These are phyloP conservation scores for Acrobasis consociella DNA, from an alignment of 2,888 invertebrate genomes.

Conservation along the genomic window DNA sequence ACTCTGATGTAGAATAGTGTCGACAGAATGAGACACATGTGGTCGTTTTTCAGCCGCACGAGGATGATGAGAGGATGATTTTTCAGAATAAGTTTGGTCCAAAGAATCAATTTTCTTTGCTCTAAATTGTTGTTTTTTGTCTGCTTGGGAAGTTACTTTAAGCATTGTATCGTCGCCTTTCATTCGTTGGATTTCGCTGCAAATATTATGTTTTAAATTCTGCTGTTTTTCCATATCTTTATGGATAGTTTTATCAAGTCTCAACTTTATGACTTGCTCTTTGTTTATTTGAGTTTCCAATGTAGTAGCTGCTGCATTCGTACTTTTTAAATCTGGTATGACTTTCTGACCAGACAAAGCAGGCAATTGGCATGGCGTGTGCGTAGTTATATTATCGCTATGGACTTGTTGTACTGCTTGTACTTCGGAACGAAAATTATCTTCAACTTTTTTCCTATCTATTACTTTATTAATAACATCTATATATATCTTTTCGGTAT, in stretches of 20 bases:
- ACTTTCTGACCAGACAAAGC: no score
- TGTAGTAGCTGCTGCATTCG: not conserved
- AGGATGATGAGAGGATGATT: not conserved
- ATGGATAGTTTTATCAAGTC: not conserved
- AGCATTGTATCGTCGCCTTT: no score
- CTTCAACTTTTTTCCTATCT: no score
- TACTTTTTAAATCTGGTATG: not conserved
- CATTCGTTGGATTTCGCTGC: not conserved
- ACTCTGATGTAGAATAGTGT: not conserved
- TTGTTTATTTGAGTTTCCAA: not conserved
- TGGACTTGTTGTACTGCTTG: no score
- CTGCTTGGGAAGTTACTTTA: not conserved
- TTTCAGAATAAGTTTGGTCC: not conserved
- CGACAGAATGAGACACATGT: not conserved
- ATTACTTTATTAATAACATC: no score
- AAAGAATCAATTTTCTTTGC: not conserved
- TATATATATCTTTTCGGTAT: no score
- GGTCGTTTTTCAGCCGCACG: not conserved
- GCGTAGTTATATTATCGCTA: no score
- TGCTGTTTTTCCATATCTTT: conserved; percentile 2
- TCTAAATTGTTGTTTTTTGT: not conserved
- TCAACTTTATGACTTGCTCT: conserved; percentile 1
- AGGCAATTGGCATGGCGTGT: no score
- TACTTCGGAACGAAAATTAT: no score
- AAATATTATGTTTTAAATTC: no score